These are phyloP conservation scores for Cercocebus atys DNA, from an alignment of 2,113 vertebrate species.

Conservation along the genomic window DNA sequence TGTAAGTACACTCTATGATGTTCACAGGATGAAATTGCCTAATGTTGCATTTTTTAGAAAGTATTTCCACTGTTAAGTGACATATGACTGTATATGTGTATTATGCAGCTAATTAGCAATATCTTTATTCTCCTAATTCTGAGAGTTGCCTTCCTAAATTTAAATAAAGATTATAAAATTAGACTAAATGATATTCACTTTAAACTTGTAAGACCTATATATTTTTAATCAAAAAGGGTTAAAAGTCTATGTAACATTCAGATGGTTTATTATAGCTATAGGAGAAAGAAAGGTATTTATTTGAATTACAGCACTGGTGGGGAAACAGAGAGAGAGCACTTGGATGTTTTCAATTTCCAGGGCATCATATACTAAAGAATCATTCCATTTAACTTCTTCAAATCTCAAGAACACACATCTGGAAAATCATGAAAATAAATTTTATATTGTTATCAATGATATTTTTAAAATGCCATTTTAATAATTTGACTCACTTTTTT, in stretches of 20 bases:
- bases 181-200: too few species aligned
- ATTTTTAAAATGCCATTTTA: neutral
- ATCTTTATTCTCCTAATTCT: slow-evolving; percentile 68
- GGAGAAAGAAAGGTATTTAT: neutral
- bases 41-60: too few species aligned
- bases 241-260: neutral
- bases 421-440: neutral
- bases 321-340: neutral
- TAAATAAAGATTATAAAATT: slow-evolving; percentile 54
- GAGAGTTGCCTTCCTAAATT: slow-evolving; percentile 66
- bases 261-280: slow-evolving; percentile 26
- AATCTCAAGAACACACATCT: neutral
- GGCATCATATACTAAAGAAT: neutral
- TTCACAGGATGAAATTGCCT: too few species aligned
- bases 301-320: neutral
- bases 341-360: neutral
- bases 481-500: neutral
- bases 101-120: slow-evolving; percentile 61
- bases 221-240: slow-evolving; percentile 25
- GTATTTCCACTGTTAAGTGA: too few species aligned
- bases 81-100: slow-evolving; percentile 35
- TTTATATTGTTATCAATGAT: neutral
- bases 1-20: too few species aligned
- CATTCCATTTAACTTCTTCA: neutral
- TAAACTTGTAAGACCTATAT: neutral